Percentiles rank a stretch among this genome's conserved stretches.
phyloP scores from a whole-genome alignment of 2,797 vertebrate genomes.

The Chaetophractus vellerosus region DNA sequence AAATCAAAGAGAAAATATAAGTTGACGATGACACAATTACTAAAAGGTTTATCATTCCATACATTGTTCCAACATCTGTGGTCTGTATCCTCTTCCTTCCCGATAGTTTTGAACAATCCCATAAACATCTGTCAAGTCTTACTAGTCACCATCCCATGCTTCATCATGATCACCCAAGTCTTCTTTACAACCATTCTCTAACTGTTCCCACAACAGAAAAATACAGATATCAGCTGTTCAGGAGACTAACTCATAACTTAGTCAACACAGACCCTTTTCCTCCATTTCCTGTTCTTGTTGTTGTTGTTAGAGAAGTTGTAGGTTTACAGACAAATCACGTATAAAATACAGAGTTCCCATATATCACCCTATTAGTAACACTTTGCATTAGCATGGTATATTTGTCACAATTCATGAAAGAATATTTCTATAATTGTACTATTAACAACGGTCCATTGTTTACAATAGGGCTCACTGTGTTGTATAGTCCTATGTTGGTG shows the following conservation, averaged over 20 bases:
- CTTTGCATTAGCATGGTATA: no score
- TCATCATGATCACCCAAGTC: background rate
- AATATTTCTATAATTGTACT: no score
- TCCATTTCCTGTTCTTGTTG: no score
- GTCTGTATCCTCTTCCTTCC: slow-evolving; percentile 65
- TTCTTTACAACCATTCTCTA: background rate
- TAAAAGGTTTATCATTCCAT: slow-evolving; percentile 75
- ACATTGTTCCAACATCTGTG: slow-evolving; percentile 66
- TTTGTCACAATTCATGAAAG: no score
- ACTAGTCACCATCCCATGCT: background rate
- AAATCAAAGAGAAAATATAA: slow-evolving; percentile 77
- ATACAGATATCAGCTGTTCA: background rate
- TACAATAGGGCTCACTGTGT: no score
- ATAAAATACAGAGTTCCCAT: no score
- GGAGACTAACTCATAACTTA: slow-evolving; percentile 9
- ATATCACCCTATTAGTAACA: no score
- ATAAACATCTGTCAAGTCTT: slow-evolving; percentile 70
- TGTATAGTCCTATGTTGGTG: no score
- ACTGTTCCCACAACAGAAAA: background rate
- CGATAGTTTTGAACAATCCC: slow-evolving; percentile 64
- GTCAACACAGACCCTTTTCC: background rate
- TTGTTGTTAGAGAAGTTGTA: no score
- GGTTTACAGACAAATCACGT: no score
- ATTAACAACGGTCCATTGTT: no score
- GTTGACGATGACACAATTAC: slow-evolving; percentile 67